These are phyloP conservation scores for Drosophila simulans DNA, from an alignment of 1,140 invertebrate genomes.

Conservation along the genomic window DNA sequence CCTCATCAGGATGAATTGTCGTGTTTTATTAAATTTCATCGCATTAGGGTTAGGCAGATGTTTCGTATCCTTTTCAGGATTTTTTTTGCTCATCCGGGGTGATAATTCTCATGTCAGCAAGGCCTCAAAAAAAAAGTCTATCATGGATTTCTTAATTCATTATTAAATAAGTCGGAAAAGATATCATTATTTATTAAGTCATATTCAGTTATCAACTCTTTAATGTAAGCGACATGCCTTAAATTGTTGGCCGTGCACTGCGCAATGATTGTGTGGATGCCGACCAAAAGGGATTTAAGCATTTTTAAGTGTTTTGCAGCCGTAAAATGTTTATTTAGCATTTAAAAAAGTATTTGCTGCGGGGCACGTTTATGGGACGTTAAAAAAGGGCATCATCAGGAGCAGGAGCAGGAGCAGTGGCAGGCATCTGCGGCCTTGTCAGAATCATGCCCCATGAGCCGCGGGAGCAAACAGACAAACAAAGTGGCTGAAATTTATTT, in stretches of 20 bases:
- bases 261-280: constrained; percentile 5
- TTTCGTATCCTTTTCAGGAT: constrained; percentile 15
- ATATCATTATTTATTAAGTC: too few species aligned
- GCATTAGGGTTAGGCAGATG: constrained; percentile 61
- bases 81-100: constrained; percentile 22
- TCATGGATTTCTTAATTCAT: background rate
- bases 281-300: constrained; percentile 55
- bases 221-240: background rate
- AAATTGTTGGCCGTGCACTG: constrained; percentile 1
- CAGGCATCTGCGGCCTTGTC: constrained; percentile 28
- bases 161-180: background rate
- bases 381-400: constrained; percentile 67
- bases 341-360: constrained; percentile 77
- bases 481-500: constrained; percentile 78
- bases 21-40: constrained; percentile 76
- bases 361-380: constrained; percentile 76
- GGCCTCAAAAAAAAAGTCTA: constrained; percentile 56
- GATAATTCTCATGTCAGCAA: constrained; percentile 60
- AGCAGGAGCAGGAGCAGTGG: background rate
- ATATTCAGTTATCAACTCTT: constrained; percentile 19
- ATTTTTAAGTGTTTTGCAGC: constrained; percentile 68
- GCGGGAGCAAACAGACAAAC: constrained; percentile 66
- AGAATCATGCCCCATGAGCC: constrained; percentile 24
- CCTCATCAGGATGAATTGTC: constrained; percentile 29
- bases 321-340: constrained; percentile 81